These are phyloP conservation scores for Agriopis leucophaearia DNA, from an alignment of 2,888 invertebrate genomes.

Conservation along the genomic window DNA sequence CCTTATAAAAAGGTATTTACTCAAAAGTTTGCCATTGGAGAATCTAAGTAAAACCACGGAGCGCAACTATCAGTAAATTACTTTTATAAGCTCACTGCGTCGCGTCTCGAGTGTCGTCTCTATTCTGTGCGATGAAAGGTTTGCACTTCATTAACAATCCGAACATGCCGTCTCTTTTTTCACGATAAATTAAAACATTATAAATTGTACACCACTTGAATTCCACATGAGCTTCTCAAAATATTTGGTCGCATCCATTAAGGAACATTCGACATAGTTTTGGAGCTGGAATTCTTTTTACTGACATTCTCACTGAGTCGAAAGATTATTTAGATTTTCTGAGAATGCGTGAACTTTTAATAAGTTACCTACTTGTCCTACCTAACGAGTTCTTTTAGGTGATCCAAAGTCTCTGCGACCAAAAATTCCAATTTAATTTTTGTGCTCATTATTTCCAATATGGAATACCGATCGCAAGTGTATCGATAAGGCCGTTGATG, in stretches of 20 bases:
- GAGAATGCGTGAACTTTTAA: slow-evolving; percentile 18
- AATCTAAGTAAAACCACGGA: neutral
- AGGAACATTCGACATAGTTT: slow-evolving; percentile 57
- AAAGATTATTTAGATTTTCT: slow-evolving; percentile 16
- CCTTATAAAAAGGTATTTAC: too few relatives aligned
- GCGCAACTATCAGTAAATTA: neutral
- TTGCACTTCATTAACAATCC: slow-evolving; percentile 47
- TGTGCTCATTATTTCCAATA: slow-evolving; percentile 31
- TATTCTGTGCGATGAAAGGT: slow-evolving; percentile 32
- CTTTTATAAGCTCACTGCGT: neutral
- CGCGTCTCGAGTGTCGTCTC: neutral
- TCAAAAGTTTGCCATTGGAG: neutral
- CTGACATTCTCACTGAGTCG: slow-evolving; percentile 28
- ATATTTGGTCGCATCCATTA: slow-evolving; percentile 54
- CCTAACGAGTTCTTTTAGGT: neutral
- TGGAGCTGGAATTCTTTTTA: slow-evolving; percentile 53
- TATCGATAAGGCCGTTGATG: slow-evolving; percentile 42
- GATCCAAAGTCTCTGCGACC: neutral
- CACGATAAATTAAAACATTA: slow-evolving; percentile 66
- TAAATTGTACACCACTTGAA: slow-evolving; percentile 66
- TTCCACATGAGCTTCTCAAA: slow-evolving; percentile 59
- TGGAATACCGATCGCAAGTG: slow-evolving; percentile 20
- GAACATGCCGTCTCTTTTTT: slow-evolving; percentile 39
- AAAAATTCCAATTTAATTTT: neutral
- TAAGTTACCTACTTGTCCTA: neutral